phyloP scores from a whole-genome alignment of 2,113 vertebrate species.

The Ctenodactylus gundi region DNA sequence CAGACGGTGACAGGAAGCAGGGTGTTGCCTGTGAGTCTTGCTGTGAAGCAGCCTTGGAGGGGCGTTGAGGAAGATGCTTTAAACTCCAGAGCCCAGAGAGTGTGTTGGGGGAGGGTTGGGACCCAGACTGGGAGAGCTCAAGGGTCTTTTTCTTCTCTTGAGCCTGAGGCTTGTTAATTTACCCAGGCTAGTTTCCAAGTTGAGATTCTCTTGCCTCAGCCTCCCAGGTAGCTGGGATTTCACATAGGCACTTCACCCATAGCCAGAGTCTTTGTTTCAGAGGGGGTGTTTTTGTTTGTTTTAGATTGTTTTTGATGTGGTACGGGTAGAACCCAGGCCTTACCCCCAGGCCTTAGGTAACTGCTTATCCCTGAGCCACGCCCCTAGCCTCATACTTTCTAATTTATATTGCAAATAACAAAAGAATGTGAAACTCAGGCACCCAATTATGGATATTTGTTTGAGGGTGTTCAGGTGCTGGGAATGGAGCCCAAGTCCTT shows the following conservation, averaged over 20 bases:
- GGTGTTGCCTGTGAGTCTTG: not conserved
- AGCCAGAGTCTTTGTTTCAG: not conserved
- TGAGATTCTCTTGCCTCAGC: not conserved
- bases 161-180: not conserved
- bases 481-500: too few relatives aligned
- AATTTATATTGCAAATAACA: conserved; percentile 29
- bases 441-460: too few relatives aligned
- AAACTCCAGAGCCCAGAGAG: too few relatives aligned
- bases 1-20: not conserved
- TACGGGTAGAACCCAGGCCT: not conserved
- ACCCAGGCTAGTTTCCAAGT: not conserved
- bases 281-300: not conserved
- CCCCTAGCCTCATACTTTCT: not conserved
- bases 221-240: not conserved
- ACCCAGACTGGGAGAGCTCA: not conserved
- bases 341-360: not conserved
- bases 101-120: not conserved
- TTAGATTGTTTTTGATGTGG: not conserved
- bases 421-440: not conserved
- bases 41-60: too few relatives aligned
- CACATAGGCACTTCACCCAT: not conserved
- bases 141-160: not conserved
- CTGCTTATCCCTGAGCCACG: accelerated
- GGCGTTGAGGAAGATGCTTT: too few relatives aligned
- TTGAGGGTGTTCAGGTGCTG: too few relatives aligned